A percentile compares a stretch with the other conserved stretches of the same genome.
These are phyloP conservation scores for Brachyopa scutellaris DNA, from an alignment of 2,888 invertebrate species.

Conservation along the genomic window DNA sequence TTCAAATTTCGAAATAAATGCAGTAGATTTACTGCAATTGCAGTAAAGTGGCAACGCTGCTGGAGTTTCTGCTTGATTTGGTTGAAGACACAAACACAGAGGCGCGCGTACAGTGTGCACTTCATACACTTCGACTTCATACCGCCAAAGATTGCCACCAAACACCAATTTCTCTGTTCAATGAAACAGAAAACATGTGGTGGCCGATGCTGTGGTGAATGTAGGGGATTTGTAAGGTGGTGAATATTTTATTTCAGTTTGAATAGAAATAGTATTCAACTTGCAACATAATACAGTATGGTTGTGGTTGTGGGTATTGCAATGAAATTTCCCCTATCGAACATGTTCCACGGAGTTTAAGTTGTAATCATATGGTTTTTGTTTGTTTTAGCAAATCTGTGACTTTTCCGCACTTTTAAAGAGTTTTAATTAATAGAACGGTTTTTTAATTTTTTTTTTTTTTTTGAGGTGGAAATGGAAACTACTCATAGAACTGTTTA, in stretches of 20 bases:
- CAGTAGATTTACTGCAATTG: no score
- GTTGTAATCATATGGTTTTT: background rate
- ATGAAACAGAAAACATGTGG: constrained; percentile 61
- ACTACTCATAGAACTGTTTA: no score
- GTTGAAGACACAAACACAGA: constrained; percentile 50
- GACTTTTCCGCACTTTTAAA: no score
- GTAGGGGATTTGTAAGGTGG: background rate
- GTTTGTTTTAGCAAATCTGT: background rate
- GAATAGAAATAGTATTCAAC: background rate
- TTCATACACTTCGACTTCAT: constrained; percentile 33
- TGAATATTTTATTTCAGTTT: constrained; percentile 9
- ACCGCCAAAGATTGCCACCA: constrained; percentile 22
- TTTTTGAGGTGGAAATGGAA: background rate
- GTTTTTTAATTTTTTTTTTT: no score
- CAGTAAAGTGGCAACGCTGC: no score
- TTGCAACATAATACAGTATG: background rate
- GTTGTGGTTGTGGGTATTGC: no score
- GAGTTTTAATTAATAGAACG: no score
- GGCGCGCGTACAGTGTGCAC: constrained; percentile 27
- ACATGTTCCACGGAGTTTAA: constrained; percentile 26
- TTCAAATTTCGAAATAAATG: no score
- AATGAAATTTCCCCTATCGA: constrained; percentile 52
- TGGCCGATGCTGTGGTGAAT: constrained; percentile 36
- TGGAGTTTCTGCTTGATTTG: constrained; percentile 71
- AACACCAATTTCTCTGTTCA: constrained; percentile 59